Conservation (phyloP, 2,888 invertebrate genomes). For the Tipula unca region DNA sequence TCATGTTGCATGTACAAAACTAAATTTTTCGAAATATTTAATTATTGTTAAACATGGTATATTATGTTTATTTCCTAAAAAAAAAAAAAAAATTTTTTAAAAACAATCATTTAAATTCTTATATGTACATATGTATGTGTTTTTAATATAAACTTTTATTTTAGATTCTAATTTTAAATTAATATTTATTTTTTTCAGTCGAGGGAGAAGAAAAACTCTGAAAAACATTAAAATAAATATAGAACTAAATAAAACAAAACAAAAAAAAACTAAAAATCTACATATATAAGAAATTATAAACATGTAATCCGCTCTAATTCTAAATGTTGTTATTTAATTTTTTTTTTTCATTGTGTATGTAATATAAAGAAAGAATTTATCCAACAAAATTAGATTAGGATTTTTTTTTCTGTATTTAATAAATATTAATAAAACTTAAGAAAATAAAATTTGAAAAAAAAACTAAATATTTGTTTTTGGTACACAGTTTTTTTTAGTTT, state of each 20-base stretch:
- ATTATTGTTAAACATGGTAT: conserved; percentile 1
- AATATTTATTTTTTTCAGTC: background rate
- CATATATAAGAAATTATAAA: background rate
- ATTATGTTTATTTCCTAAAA: background rate
- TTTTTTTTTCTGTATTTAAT: background rate
- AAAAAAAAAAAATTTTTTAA: background rate
- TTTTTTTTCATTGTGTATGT: background rate
- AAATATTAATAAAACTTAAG: background rate
- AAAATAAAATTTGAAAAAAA: background rate
- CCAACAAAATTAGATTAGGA: background rate
- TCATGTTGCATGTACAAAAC: background rate
- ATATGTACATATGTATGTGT: background rate
- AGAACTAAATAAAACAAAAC: background rate
- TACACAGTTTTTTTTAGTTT: background rate
- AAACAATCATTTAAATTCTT: background rate
- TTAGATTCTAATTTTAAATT: background rate
- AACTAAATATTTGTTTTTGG: background rate
- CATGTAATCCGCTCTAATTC: background rate
- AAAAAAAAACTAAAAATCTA: background rate
- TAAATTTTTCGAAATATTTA: background rate
- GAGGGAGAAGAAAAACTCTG: background rate
- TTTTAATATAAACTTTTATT: background rate
- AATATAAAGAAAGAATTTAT: background rate
- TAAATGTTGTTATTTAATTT: background rate
- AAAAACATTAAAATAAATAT: background rate